phyloP scores from a whole-genome alignment of 23 tunicate genomes.

The Clavelina lepadiformis region DNA sequence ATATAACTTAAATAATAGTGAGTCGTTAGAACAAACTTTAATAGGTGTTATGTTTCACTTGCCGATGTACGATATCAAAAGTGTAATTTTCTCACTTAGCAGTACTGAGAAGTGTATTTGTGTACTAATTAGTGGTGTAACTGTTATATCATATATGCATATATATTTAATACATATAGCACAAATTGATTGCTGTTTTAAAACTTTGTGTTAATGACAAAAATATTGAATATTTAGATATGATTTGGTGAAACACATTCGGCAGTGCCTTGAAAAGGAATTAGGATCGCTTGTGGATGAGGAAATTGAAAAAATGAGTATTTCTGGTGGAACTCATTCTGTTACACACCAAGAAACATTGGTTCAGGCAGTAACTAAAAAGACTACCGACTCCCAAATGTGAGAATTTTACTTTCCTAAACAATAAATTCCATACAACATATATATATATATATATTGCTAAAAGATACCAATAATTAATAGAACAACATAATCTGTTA shows the following conservation, averaged over 20 bases:
- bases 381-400: conserved; percentile 38
- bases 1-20: no score
- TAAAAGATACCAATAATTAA: background rate
- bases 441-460: background rate
- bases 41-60: no score
- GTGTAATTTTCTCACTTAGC: no score
- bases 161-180: no score
- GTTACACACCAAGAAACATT: conserved; percentile 61
- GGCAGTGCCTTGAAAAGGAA: conserved; percentile 32
- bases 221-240: conserved; percentile 60
- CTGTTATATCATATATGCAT: no score
- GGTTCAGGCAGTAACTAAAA: conserved; percentile 60
- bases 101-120: no score
- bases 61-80: no score
- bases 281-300: conserved; percentile 80
- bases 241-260: conserved; percentile 57
- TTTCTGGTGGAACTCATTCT: conserved; percentile 9
- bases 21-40: no score
- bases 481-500: background rate
- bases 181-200: no score
- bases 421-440: background rate
- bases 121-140: no score
- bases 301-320: conserved; percentile 63
- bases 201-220: no score
- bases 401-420: conserved; percentile 6